These are phyloP conservation scores for Euglossa dilemma DNA, from an alignment of 1,140 invertebrate genomes.

Conservation along the genomic window DNA sequence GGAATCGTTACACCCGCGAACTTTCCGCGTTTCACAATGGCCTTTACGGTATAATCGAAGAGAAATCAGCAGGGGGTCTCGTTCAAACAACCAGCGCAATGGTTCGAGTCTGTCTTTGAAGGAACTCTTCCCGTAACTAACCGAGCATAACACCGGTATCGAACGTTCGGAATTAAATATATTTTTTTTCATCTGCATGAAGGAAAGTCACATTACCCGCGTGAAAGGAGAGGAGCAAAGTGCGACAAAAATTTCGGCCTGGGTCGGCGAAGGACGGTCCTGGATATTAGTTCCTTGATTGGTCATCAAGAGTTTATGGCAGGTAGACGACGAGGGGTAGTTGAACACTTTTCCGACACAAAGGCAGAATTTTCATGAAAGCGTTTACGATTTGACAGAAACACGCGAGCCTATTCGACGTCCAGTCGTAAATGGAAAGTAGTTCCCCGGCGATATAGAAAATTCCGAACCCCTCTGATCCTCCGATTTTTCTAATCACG, in stretches of 20 bases:
- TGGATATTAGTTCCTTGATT: neutral
- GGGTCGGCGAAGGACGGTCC: neutral
- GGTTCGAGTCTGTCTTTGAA: neutral
- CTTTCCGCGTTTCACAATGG: slow-evolving; percentile 39
- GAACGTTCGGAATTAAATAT: too few species aligned
- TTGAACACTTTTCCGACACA: slow-evolving; percentile 40
- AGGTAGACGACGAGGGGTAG: slow-evolving; percentile 32
- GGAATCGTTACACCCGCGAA: slow-evolving; percentile 30
- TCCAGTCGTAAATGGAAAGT: neutral
- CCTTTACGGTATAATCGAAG: slow-evolving; percentile 28
- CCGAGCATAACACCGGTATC: neutral
- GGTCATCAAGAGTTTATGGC: neutral
- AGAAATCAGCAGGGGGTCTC: neutral
- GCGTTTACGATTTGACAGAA: neutral
- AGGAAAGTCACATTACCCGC: neutral
- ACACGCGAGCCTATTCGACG: neutral
- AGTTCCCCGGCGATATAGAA: neutral
- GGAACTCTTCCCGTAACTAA: neutral
- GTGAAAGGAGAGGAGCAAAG: neutral
- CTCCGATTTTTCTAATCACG: too few species aligned
- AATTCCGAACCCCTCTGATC: neutral
- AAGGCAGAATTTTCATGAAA: slow-evolving; percentile 5
- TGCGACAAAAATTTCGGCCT: neutral
- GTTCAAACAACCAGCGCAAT: neutral
- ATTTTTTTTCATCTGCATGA: too few species aligned